A percentile compares a stretch with the other conserved stretches of the same genome.
phyloP scores from a whole-genome alignment of 2,888 invertebrate species.

The Drosophila nigricruria region DNA sequence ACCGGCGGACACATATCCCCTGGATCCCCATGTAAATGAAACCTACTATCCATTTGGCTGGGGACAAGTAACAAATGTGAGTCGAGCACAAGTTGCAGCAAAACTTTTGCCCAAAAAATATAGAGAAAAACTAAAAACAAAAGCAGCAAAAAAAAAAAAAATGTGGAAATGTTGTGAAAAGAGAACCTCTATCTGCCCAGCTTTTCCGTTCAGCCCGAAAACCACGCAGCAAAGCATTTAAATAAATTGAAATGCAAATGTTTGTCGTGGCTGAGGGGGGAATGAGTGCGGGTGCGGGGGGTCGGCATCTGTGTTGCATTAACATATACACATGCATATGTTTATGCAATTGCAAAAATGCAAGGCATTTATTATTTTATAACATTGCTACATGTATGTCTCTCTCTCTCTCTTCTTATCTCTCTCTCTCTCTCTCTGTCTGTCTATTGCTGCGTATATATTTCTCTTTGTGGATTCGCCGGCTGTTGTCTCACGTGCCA shows the following conservation, averaged over 20 bases:
- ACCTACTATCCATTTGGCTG: slow-evolving; percentile 91
- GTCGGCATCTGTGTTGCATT: slow-evolving; percentile 60
- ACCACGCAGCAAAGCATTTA: slow-evolving; percentile 72
- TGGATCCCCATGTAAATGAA: slow-evolving; percentile 89
- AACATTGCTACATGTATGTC: slow-evolving; percentile 59
- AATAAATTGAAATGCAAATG: slow-evolving; percentile 82
- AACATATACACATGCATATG: slow-evolving; percentile 81
- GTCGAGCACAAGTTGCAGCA: slow-evolving; percentile 74
- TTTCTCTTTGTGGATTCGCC: slow-evolving; percentile 21
- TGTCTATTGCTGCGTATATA: neutral
- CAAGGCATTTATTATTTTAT: slow-evolving; percentile 81
- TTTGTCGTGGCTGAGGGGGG: slow-evolving; percentile 35
- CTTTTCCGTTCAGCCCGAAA: slow-evolving; percentile 41
- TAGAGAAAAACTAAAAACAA: slow-evolving; percentile 13
- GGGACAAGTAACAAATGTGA: slow-evolving; percentile 93
- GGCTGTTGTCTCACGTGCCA: slow-evolving; percentile 72
- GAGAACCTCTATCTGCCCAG: slow-evolving; percentile 16
- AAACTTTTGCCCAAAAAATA: slow-evolving; percentile 54
- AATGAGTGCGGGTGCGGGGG: neutral
- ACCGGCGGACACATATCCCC: slow-evolving; percentile 91
- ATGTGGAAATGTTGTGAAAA: neutral
- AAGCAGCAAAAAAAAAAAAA: slow-evolving; percentile 5
- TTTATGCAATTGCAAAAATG: slow-evolving; percentile 80
- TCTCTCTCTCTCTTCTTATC: slow-evolving; percentile 12
- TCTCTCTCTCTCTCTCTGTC: slow-evolving; percentile 1